phyloP scores from a whole-genome alignment of 2,888 invertebrate species.

The Blastobasis adustella region DNA sequence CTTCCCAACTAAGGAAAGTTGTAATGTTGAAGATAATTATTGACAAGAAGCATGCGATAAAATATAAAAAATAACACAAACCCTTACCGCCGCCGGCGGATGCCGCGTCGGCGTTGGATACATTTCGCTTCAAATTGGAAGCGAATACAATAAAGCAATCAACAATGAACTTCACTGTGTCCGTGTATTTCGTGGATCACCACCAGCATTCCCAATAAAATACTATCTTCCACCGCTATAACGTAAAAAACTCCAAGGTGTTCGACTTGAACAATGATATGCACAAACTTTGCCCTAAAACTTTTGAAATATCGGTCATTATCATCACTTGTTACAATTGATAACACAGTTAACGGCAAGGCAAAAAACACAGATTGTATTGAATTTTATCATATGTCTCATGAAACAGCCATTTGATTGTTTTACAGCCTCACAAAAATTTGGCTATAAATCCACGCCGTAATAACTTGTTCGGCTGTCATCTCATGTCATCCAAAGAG shows the following conservation, averaged over 20 bases:
- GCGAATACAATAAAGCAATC: slow-evolving; percentile 29
- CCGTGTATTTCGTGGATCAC: slow-evolving; percentile 40
- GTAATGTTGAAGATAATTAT: no score
- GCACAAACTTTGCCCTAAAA: slow-evolving; percentile 67
- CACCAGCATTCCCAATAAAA: slow-evolving; percentile 52
- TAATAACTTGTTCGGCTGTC: slow-evolving; percentile 61
- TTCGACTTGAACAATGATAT: slow-evolving; percentile 65
- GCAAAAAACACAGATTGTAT: slow-evolving; percentile 23
- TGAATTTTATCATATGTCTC: slow-evolving; percentile 21
- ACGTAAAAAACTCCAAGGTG: slow-evolving; percentile 50
- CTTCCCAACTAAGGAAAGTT: no score
- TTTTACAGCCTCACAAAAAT: slow-evolving; percentile 40
- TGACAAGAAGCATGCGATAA: slow-evolving; percentile 8
- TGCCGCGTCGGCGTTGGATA: slow-evolving; percentile 86
- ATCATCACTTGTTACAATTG: slow-evolving; percentile 45
- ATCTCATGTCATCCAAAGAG: slow-evolving; percentile 39
- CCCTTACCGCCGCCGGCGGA: slow-evolving; percentile 84
- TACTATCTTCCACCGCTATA: slow-evolving; percentile 52
- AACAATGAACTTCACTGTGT: slow-evolving; percentile 55
- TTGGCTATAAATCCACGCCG: slow-evolving; percentile 68
- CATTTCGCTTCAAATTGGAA: slow-evolving; percentile 54
- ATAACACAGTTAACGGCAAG: slow-evolving; percentile 23
- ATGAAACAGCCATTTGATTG: slow-evolving; percentile 1
- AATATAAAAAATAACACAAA: slow-evolving; percentile 44
- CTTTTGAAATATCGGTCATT: slow-evolving; percentile 65